Evolutionary conservation across 2,888 invertebrate genomes (phyloP), one percentile per base, ranked within the genome.

Genomic region (Resseliella maxima): DNA sequence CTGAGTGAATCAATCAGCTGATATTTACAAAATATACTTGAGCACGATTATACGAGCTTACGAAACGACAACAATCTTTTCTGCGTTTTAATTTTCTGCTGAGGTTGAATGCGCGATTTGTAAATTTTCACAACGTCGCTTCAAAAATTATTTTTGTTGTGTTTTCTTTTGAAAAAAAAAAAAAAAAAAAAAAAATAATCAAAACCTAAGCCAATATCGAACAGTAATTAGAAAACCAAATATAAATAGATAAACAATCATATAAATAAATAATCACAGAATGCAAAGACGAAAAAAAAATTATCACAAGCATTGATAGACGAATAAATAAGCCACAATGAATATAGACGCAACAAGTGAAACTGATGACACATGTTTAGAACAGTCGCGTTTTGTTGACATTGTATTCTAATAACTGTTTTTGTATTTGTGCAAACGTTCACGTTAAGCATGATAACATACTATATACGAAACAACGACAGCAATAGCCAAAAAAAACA

Each of bases 321-420:
- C 15, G 5, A 18, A 35, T 35, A 21, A 2, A 81, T 36, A 15
- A 36, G 41, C 18, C 8, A 83, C 21, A 83, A 38, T 12, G 3
- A 72, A 72, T 15, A 72, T 12, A 72, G 27, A 31, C 72, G 72
- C 31, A 72, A 72, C 72, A 72, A 72, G 72, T 72, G 72, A 83
- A 1, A 38, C 38, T 38, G 21, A 83, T 83, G 38, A 38, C 38
- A 83, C 38, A 38, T 83, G 83, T 83, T 83, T n/a, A 38, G 38
- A 83, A 83, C 6, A 72, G 15, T 38, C 24, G 38, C 72, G 36
- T 72, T 81, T 2, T 35, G 21, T 81, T 36, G 81, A 81, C 81
- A 81, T 36, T 81, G 81, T 81, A 83, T 83, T 24, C 72, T 8
- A n/a, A 72, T 72, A 72, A 5, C 31, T 31, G 3, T 15, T 18